Percentiles rank a stretch among this genome's conserved stretches.
Evolutionary conservation across 2,113 vertebrate genomes (phyloP).

Genomic region (Ifrita kowaldi): DNA sequence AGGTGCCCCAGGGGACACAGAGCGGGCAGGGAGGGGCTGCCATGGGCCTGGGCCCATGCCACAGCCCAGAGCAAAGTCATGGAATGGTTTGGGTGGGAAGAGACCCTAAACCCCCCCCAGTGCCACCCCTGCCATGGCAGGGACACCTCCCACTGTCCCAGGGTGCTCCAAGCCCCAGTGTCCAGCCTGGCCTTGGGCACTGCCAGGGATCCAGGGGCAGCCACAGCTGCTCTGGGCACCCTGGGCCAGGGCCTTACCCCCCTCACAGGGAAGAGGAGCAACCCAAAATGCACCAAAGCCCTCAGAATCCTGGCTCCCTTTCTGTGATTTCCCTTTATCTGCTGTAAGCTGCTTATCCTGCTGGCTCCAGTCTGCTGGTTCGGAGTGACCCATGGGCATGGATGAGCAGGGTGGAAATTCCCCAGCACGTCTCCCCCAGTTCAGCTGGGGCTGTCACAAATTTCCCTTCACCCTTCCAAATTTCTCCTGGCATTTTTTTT

Average conservation of each 20-base stretch:
- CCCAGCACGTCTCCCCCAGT: background rate
- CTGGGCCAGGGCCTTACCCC: background rate
- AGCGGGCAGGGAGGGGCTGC: background rate
- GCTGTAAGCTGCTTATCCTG: background rate
- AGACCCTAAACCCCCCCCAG: background rate
- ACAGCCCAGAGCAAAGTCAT: background rate
- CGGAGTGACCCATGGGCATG: background rate
- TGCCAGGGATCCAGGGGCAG: background rate
- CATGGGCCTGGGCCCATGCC: background rate
- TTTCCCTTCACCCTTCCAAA: background rate
- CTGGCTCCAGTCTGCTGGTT: background rate
- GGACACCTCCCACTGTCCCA: background rate
- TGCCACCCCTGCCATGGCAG: background rate
- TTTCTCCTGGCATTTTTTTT: background rate
- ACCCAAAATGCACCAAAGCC: background rate
- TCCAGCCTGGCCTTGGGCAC: background rate
- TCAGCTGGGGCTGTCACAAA: background rate
- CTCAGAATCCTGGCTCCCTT: background rate
- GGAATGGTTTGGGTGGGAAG: background rate
- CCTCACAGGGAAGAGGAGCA: background rate
- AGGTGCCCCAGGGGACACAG: rapidly evolving
- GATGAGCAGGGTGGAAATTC: background rate
- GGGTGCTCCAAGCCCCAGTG: background rate
- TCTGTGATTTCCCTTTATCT: background rate
- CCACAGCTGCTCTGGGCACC: background rate